Conservation (phyloP, 2,888 invertebrate species). For the Morpho helenor region DNA sequence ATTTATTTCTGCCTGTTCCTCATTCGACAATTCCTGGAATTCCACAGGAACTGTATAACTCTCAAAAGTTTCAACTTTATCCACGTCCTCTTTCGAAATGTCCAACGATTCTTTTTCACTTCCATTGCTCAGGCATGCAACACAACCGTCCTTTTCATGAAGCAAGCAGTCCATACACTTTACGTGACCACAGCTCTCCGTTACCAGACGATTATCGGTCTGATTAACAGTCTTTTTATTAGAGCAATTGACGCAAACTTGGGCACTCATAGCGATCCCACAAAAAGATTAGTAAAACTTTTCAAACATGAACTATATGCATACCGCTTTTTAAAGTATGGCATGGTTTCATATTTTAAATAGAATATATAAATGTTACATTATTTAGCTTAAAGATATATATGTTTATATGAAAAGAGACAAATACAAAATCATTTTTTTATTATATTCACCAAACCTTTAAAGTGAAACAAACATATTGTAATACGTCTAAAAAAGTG, state of each 20-base stretch:
- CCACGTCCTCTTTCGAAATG: conserved; percentile 10
- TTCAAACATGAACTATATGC: neutral
- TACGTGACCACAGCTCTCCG: conserved; percentile 86
- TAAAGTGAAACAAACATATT: neutral
- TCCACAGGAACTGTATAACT: conserved; percentile 15
- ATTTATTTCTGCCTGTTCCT: conserved; percentile 21
- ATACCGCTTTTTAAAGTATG: neutral
- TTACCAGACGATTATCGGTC: conserved; percentile 82
- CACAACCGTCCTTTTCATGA: conserved; percentile 82
- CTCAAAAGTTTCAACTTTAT: conserved; percentile 9
- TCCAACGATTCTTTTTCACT: conserved; percentile 28
- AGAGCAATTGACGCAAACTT: conserved; percentile 81
- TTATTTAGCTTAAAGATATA: neutral
- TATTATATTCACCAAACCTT: conserved; percentile 1
- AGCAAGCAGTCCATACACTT: conserved; percentile 87
- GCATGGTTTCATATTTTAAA: neutral
- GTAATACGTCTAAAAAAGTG: neutral
- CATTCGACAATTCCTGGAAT: conserved; percentile 22
- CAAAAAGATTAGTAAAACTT: conserved; percentile 6
- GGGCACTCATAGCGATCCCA: conserved; percentile 55
- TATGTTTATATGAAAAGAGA: neutral
- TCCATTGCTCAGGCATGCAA: conserved; percentile 61
- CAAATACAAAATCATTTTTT: neutral
- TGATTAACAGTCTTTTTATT: conserved; percentile 74
- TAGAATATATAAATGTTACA: neutral